Base-by-base conservation (phyloP, 64 coral and sea anemone genomes). In the Montipora cactus region DNA sequence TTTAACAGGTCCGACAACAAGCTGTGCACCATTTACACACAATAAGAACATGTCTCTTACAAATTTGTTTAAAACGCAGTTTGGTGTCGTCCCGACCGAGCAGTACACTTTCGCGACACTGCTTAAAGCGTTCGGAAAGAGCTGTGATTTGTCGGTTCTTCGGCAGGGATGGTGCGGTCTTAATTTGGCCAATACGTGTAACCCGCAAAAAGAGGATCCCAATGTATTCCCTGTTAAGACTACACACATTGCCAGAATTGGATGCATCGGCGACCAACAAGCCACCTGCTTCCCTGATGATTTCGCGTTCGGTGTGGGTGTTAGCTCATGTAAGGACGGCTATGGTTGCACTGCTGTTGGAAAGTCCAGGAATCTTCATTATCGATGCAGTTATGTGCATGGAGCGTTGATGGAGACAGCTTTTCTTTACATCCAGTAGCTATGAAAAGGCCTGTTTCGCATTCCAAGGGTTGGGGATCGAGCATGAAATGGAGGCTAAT, bases 91-190 rank as follows among this genome's bases (percentile, higher is more conserved):
- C 44, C 93, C 96, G 2, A 82, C 88, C 15, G 96, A 97, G 46
- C 96, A 97, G 47, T 97, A 97, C 23, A 89, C 96, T 44, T 97
- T 97, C 80, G 96, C 96, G 0, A 97, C 93, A 16, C 44, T 97
- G 44, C 79, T 97, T 2, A 97, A 97, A 95, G 89, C 93, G 16
- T 97, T 97, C 49, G 96, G 87, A 67, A 97, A 97, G 73, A 97
- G 96, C 61, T 97, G 96, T 28, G 96, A 97, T 82, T 90, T 97
- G 50, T 72, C 96, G 18, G 93, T 92, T 16, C 80, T 97, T 13
- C 79, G 96, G 28, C 96, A 97, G 81, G 96, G 96, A 4, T 97
- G 96, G 96, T 97, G 96, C 23, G 96, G 96, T 16, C 53, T 97
- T 0, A 97, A 97, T 87, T 88, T 97, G 61, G 96, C 89, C 8